Conservation (phyloP, 2,888 invertebrate species). For the Cephus rjabovi region DNA sequence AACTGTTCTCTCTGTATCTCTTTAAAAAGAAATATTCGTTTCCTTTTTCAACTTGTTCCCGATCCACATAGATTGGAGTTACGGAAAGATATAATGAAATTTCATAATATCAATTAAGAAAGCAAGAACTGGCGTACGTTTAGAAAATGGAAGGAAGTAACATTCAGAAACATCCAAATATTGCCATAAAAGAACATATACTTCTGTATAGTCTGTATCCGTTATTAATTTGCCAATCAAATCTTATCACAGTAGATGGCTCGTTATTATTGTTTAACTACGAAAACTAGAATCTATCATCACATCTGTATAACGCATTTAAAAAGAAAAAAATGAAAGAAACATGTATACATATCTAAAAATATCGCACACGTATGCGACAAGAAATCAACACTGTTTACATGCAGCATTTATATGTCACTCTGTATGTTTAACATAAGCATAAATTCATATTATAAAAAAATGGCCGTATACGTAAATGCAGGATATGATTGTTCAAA, state of each 20-base stretch:
- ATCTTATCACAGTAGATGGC: neutral
- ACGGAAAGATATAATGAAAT: conserved; percentile 34
- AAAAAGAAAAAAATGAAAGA: neutral
- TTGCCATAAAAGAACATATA: neutral
- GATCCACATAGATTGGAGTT: conserved; percentile 28
- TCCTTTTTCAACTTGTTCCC: neutral
- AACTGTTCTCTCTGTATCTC: neutral
- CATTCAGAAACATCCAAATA: neutral
- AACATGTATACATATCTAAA: neutral
- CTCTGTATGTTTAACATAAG: neutral
- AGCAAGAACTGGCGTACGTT: neutral
- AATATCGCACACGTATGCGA: neutral
- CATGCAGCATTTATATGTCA: neutral
- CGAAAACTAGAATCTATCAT: neutral
- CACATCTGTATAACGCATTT: neutral
- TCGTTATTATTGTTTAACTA: neutral
- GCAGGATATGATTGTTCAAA: neutral
- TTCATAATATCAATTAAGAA: conserved; percentile 13
- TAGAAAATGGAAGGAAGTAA: neutral
- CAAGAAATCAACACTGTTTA: neutral
- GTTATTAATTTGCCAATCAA: neutral
- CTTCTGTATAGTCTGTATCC: neutral
- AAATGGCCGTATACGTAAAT: neutral
- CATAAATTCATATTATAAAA: neutral
- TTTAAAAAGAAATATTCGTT: neutral